Conservation (phyloP, 1,140 invertebrate species). For the Papilio glaucus region DNA sequence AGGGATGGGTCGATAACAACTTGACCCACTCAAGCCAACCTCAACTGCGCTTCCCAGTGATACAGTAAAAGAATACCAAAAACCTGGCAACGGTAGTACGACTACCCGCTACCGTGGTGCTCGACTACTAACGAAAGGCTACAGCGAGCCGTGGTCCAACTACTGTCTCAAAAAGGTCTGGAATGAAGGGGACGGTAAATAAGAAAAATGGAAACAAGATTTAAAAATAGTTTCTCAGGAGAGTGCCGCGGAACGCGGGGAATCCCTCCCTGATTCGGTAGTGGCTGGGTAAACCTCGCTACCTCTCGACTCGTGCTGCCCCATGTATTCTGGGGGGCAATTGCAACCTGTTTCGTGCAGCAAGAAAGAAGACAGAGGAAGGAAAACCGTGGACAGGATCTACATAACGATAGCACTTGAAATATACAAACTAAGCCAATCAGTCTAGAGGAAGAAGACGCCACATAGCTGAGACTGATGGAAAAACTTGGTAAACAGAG, state of each 20-base stretch:
- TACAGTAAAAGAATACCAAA: neutral
- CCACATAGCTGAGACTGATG: too few relatives aligned
- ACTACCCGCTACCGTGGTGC: too few relatives aligned
- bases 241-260: slow-evolving; percentile 37
- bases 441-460: too few relatives aligned
- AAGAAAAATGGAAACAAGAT: slow-evolving; percentile 21
- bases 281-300: neutral
- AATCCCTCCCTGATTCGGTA: slow-evolving; percentile 38
- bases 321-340: slow-evolving; percentile 22
- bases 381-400: too few relatives aligned
- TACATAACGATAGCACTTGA: too few relatives aligned
- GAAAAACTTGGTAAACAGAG: too few relatives aligned
- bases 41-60: slow-evolving; percentile 7
- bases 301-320: neutral
- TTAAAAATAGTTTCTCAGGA: slow-evolving; percentile 38
- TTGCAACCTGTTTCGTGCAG: neutral
- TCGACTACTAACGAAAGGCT: slow-evolving; percentile 28
- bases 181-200: neutral
- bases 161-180: neutral
- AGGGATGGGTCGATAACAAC: too few relatives aligned
- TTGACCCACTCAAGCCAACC: neutral
- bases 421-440: too few relatives aligned
- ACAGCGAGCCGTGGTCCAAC: slow-evolving; percentile 13
- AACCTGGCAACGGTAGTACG: slow-evolving; percentile 11
- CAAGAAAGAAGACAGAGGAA: neutral